Conservation (phyloP, 2,888 invertebrate species). For the Tillus elongatus region DNA sequence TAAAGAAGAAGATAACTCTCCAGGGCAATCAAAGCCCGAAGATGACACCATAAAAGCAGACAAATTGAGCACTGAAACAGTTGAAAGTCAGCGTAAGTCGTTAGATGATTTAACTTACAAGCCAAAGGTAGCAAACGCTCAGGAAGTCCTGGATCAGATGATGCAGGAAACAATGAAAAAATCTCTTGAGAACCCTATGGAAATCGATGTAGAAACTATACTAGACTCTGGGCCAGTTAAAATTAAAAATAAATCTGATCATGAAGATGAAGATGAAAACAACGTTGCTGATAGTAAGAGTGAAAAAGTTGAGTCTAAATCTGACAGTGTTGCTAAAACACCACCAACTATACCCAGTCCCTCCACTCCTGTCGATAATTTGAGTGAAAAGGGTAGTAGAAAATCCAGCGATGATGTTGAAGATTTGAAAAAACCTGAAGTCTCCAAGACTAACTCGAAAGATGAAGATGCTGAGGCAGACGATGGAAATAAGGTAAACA, state of each 20-base stretch:
- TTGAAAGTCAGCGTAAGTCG: too few relatives aligned
- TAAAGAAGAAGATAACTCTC: conserved; percentile 12
- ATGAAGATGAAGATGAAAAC: neutral
- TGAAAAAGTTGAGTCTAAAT: too few relatives aligned
- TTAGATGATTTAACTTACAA: too few relatives aligned
- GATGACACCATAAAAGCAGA: conserved; percentile 9
- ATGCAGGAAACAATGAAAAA: conserved; percentile 43
- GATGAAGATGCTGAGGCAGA: neutral
- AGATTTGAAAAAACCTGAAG: too few relatives aligned
- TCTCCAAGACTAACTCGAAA: too few relatives aligned
- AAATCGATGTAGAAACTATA: neutral
- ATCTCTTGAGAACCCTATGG: conserved; percentile 15
- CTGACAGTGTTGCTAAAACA: too few relatives aligned
- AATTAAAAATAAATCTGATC: conserved; percentile 20
- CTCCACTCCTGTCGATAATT: too few relatives aligned
- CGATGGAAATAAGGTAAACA: neutral
- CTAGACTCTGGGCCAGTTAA: conserved; percentile 30
- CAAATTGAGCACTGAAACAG: neutral
- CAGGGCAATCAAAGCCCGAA: conserved; percentile 9
- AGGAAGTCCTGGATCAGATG: conserved; percentile 43
- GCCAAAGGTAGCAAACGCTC: conserved; percentile 31
- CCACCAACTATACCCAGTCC: too few relatives aligned
- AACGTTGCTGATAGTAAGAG: neutral
- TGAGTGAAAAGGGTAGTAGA: too few relatives aligned
- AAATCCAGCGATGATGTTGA: too few relatives aligned